Conservation (phyloP, 2,113 vertebrate genomes). For the Sturnus vulgaris region DNA sequence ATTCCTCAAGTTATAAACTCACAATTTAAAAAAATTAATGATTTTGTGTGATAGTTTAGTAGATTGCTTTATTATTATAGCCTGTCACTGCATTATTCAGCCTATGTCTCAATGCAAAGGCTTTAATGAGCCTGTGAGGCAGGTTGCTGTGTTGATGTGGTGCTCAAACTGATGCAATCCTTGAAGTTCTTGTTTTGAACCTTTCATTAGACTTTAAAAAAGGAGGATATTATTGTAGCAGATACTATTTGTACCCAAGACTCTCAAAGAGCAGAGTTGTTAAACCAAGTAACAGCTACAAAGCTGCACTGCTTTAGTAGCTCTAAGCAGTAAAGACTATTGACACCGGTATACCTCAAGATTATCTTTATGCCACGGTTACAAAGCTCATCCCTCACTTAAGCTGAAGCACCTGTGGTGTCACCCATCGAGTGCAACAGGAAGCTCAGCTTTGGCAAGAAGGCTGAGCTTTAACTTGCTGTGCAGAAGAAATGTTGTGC, state of each 20-base stretch:
- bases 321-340: background rate
- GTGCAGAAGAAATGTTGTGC: background rate
- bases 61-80: background rate
- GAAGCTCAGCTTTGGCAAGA: background rate
- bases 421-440: background rate
- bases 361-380: background rate
- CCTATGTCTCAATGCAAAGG: background rate
- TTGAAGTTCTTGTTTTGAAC: background rate
- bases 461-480: background rate
- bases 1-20: background rate
- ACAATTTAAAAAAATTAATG: background rate
- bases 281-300: background rate
- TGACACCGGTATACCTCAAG: background rate
- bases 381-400: background rate
- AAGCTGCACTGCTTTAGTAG: background rate
- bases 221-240: background rate
- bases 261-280: background rate
- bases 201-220: background rate
- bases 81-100: background rate
- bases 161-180: background rate
- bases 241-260: background rate
- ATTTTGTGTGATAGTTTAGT: background rate
- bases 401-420: background rate
- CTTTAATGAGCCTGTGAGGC: background rate
- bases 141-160: background rate